Base-by-base conservation (phyloP, 1,140 invertebrate genomes). In the Wasmannia auropunctata region DNA sequence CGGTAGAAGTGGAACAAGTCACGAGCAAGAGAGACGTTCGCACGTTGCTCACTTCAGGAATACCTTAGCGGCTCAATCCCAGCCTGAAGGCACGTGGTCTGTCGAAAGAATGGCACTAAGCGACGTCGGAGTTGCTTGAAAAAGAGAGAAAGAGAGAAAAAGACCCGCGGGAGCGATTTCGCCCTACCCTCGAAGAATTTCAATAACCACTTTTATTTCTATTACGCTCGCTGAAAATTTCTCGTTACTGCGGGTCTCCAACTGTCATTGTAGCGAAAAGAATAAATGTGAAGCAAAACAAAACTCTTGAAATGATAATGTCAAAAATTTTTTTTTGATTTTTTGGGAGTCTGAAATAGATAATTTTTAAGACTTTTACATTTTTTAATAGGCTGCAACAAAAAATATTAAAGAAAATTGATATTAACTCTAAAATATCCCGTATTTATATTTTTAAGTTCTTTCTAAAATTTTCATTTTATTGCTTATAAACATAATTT, bases 181-280 rank as follows among this genome's bases (percentile, higher is more conserved):
- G 80, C 10, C 54, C 28, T 43, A 25, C 8, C 14, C 77, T 62
- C 49, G 19, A 88, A 88, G 90, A 92, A 92, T 92, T 91, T 92
- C 91, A 91, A 91, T 92, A 92, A 92, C 84, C 84, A 87, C 86
- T 90, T 86, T 91, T 88, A 87, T 86, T 85, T 90, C 88, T 86
- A 85, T 90, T 85, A 86, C 81, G 62, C 49, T 31, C 65, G 14
- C 56, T 58, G 69, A 90, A 90, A 90, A 88, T 90, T 80, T 87
- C 81, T 80, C 37, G 76, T 87, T 84, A 88, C n/a, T 37, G 37
- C 70, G 40, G n/a, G 16, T 46, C 31, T 40, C 56, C 25, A 28
- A 37, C 46, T 86, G 49, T 65, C 56, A 62, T 51, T 40, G 51
- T 49, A 46, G 11, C 1, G 28, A 11, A 40, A 34, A 86, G 31